Base-by-base conservation (phyloP, 2,113 vertebrate species). In the Choloepus hoffmanni region DNA sequence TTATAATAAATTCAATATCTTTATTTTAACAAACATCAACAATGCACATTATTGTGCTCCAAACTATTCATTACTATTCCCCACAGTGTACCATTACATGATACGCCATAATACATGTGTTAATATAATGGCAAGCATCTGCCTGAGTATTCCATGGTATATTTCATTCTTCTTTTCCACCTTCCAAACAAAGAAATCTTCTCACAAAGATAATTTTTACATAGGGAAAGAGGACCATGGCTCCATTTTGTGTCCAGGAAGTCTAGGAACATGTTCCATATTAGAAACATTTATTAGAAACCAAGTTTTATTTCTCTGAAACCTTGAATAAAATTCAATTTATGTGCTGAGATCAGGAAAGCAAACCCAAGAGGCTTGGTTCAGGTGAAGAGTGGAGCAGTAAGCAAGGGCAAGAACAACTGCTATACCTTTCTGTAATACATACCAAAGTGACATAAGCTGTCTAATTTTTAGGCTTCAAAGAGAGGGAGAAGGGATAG, bases 1-100 rank as follows among this genome's bases (percentile, higher is more conserved):
- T 99, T 99, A 98, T 99, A 99, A 99, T 99, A 99, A 99, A 99
- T 99, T 99, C 99, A 99, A 99, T 99, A 98, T 99, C 99, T 99
- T 99, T 99, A 99, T 99, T 99, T 99, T 99, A 99, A 98, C 98
- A 99, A 98, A 99, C 98, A 99, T 98, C 99, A 99, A 99, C 98
- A 99, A 99, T 97, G 98, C 98, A 97, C 98, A 98, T 97, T 97
- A 98, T 98, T 98, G 98, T 99, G 97, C 97, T 98, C 98, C 98
- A 95, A 96, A 98, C 98, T 98, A 98, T 99, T 99, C 99, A 99
- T 98, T 97, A 97, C 98, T 96, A 98, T 98, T 99, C 98, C 99
- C 99, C 96, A 97, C 98, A 98, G 99, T 98, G 98, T 97, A 97
- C 98, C 97, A 96, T 98, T 98, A 98, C 98, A 98, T 98, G 99